Evolutionary conservation across 1,140 invertebrate species (phyloP), one percentile per base, ranked within the genome.

Genomic region (Trissolcus basalis): DNA sequence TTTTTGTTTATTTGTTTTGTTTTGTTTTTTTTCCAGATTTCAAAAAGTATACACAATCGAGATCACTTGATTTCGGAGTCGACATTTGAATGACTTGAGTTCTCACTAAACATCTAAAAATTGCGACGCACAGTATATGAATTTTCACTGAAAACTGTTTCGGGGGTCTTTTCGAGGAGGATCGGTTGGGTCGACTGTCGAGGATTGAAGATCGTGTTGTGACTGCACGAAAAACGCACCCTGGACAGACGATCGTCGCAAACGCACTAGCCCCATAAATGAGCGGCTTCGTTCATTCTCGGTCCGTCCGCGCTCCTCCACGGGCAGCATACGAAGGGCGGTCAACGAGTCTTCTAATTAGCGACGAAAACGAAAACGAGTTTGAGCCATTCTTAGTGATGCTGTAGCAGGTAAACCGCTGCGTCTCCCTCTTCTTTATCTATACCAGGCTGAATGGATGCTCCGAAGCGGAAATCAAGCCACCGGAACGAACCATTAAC

Each of bases 331-430:
- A 58, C 76, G 81, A 82, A 77, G 83, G 81, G 82, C 85, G 83
- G 85, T 86, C 87, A 87, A 87, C 84, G 86, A 88, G 85, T 86
- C 85, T 86, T 86, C 86, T 89, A 89, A 89, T 89, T 89, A 88
- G 88, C 86, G 85, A 88, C 87, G 86, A 89, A 89, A 89, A 88
- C 86, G 86, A 89, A 87, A 89, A 89, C 88, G 85, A 88, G 87
- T 89, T 88, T 87, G 78, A 81, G 82, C 80, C 84, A 83, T 88
- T 86, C 86, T 87, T 84, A 77, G 70, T 65, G 45, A 49, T 64
- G 78, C 19, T 75, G 60, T 76, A 76, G 58, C 65, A 68, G 48
- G 33, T 44, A 72, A 74, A 61, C 73, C 60, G 39, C 60, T 45
- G 32, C 35, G 15, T 41, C 56, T 67, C 44, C 51, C 41, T 72